Evolutionary conservation across 2,888 invertebrate genomes (phyloP), one percentile per base, ranked within the genome.

Genomic region (Nudaria mundana): DNA sequence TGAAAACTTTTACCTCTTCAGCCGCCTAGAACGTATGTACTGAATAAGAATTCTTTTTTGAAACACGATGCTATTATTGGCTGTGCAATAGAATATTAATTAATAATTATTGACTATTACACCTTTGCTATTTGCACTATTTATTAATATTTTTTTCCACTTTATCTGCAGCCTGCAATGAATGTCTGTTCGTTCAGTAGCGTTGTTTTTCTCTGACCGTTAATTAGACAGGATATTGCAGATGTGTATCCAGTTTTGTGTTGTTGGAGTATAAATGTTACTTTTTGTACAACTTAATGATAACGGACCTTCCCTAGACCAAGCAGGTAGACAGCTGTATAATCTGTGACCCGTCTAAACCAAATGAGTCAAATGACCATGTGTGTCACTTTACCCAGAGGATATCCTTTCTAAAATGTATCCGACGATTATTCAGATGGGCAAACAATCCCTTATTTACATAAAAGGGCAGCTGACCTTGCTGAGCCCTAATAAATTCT

Each of bases 391-490:
- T 64, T 78, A 81, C 80, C 71, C 81, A 78, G 57, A 76, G 64
- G 62, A 66, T 45, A 57, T 60, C 66, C 59, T 46, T 44, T 49
- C 34, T 26, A 16, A 23, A 58, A 37, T 28, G 55, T 57, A 59
- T 68, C 55, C 43, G 44, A 49, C 58, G 67, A 70, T 71, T 72
- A 70, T 75, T 71, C 72, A 74, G 65, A 70, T 76, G 75, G 71
- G 64, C 74, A 76, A 58, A 66, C 59, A 64, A 68, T 40, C 48
- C 49, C 56, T 60, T 51, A 76, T 82, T 80, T 71, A 68, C 74
- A 82, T 81, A 83, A 70, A 56, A 49, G 49, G 60, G 63, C 82
- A 81, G 81, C 78, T 81, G 82, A 81, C 80, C 81, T 79, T 77
- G 70, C 57, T 55, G 59, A 56, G 58, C 81, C 79, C 82, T 85